Evolutionary conservation across 2,113 vertebrate species (phyloP).

Genomic region (Prunella himalayana): DNA sequence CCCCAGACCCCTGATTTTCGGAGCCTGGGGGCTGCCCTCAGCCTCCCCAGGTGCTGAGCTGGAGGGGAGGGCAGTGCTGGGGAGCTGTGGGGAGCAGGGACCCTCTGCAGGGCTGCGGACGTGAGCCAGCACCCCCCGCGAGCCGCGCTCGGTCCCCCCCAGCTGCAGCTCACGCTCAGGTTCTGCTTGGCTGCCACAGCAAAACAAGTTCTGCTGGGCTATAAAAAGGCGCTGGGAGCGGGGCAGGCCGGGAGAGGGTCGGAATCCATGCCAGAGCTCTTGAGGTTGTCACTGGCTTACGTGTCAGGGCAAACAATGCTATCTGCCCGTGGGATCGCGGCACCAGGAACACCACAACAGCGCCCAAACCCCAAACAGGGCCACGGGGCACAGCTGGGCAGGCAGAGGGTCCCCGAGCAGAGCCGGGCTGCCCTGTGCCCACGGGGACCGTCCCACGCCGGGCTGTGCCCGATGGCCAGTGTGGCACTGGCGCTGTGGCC

Average conservation of each 20-base stretch:
- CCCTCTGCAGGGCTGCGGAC: accelerated
- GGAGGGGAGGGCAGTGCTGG: accelerated
- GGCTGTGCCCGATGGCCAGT: accelerated
- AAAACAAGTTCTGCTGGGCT: conserved; percentile 62
- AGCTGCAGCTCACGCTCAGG: background rate
- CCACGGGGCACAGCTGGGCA: background rate
- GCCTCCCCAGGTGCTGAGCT: accelerated
- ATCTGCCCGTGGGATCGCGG: conserved; percentile 11
- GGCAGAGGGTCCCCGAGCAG: background rate
- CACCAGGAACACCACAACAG: conserved; percentile 34
- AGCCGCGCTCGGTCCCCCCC: background rate
- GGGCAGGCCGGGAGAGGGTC: conserved; percentile 6
- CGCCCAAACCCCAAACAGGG: conserved; percentile 16
- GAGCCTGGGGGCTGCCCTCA: background rate
- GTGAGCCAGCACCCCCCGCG: background rate
- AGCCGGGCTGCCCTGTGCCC: accelerated
- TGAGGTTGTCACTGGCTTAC: conserved; percentile 32
- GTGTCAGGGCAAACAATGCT: conserved; percentile 62
- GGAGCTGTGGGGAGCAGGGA: accelerated
- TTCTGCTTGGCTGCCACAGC: conserved; percentile 35
- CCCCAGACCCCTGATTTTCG: background rate
- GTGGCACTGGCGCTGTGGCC: accelerated
- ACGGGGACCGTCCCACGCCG: accelerated
- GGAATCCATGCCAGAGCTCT: conserved; percentile 42
- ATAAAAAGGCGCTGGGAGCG: conserved; percentile 29